Evolutionary conservation across 1,140 invertebrate species (phyloP).

Genomic region (Drosophila suzukii): DNA sequence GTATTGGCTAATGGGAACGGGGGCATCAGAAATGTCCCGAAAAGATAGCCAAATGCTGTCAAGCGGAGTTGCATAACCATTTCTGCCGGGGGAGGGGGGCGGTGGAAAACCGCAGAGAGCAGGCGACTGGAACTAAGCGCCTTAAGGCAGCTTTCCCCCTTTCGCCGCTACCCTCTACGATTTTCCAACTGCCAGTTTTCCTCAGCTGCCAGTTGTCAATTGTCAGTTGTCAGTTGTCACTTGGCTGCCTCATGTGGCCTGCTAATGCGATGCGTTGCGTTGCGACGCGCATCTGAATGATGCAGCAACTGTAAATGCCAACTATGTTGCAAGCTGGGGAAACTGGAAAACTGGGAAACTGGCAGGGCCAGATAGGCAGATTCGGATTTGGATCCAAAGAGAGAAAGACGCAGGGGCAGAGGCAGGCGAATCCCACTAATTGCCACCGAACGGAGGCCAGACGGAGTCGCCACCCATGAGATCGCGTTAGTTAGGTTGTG

Average conservation of each 20-base stretch:
- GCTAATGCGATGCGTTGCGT: constrained; percentile 63
- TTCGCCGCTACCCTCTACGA: background rate
- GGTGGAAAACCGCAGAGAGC: background rate
- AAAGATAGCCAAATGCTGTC: constrained; percentile 2
- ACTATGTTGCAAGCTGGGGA: background rate
- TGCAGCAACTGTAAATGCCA: constrained; percentile 44
- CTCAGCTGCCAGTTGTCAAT: constrained; percentile 44
- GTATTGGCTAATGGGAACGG: constrained; percentile 5
- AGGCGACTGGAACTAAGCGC: constrained; percentile 31
- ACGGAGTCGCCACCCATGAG: background rate
- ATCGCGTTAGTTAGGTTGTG: constrained; percentile 3
- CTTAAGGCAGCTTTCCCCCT: constrained; percentile 28
- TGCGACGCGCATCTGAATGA: constrained; percentile 66
- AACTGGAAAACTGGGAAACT: constrained; percentile 6
- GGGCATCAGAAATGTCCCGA: background rate
- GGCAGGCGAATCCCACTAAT: constrained; percentile 29
- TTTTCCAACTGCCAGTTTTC: constrained; percentile 1
- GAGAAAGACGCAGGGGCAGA: background rate
- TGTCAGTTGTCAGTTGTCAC: constrained; percentile 72
- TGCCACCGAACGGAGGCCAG: constrained; percentile 17
- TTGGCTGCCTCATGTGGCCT: constrained; percentile 69
- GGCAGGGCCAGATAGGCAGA: constrained; percentile 23
- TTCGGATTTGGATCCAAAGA: too few species aligned
- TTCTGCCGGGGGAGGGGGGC: background rate
- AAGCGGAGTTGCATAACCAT: constrained; percentile 7